A percentile compares a stretch with the other conserved stretches of the same genome.
Conservation (phyloP, 1,140 invertebrate genomes). For the Samia ricini region DNA sequence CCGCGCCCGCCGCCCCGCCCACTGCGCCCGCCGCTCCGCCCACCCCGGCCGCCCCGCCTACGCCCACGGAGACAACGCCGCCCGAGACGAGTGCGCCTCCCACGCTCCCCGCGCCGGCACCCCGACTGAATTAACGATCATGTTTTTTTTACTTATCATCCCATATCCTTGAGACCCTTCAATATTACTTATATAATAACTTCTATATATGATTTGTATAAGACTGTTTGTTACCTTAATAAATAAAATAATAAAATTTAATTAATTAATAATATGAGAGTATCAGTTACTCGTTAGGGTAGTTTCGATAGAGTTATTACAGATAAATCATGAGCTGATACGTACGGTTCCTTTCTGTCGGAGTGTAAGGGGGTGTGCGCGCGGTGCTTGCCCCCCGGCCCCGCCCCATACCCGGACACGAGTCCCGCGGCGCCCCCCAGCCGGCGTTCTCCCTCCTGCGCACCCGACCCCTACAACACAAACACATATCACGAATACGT, state of each 20-base stretch:
- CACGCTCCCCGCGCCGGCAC: slow-evolving; percentile 17
- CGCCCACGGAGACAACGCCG: slow-evolving; percentile 17
- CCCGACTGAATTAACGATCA: slow-evolving; percentile 24
- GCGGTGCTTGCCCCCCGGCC: slow-evolving; percentile 27
- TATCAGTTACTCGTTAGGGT: too few relatives aligned
- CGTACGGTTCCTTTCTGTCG: slow-evolving; percentile 62
- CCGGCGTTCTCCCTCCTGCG: slow-evolving; percentile 30
- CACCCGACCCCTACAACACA: slow-evolving; percentile 23
- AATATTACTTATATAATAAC: too few relatives aligned
- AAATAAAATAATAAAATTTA: too few relatives aligned
- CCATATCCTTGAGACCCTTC: too few relatives aligned
- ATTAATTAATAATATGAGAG: too few relatives aligned
- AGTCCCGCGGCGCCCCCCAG: slow-evolving; percentile 6
- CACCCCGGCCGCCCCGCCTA: slow-evolving; percentile 13
- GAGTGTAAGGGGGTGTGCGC: slow-evolving; percentile 45
- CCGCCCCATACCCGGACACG: slow-evolving; percentile 27
- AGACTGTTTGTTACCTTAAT: too few relatives aligned
- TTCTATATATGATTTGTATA: too few relatives aligned
- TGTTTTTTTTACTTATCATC: too few relatives aligned
- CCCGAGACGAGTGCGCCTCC: slow-evolving; percentile 15
- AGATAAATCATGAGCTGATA: too few relatives aligned
- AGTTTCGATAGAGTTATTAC: too few relatives aligned
- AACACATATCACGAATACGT: slow-evolving; percentile 1
- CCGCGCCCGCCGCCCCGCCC: slow-evolving; percentile 22
- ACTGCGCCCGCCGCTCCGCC: slow-evolving; percentile 21